These are phyloP conservation scores for Valencia hispanica DNA, from an alignment of 2,797 vertebrate genomes.

Conservation along the genomic window DNA sequence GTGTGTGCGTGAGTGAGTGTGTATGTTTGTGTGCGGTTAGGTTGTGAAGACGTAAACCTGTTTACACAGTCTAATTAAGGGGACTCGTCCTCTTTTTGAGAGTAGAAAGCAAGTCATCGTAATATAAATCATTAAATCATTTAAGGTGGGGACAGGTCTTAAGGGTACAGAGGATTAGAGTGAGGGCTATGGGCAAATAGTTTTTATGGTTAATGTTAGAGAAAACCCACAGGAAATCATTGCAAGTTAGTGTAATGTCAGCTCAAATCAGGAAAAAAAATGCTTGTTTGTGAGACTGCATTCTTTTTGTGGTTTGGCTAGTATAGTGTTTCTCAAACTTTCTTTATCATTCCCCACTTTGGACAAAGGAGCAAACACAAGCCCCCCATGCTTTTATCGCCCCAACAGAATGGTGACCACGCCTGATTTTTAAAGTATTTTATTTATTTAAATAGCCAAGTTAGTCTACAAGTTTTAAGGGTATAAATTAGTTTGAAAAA, in stretches of 20 bases:
- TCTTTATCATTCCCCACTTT: too few species aligned
- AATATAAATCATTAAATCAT: slow-evolving; percentile 2
- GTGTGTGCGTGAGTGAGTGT: slow-evolving; percentile 16
- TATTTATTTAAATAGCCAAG: too few species aligned
- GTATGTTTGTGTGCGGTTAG: slow-evolving; percentile 35
- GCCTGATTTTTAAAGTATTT: too few species aligned
- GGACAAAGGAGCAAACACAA: too few species aligned
- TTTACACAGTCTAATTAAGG: slow-evolving; percentile 17
- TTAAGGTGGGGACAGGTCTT: neutral
- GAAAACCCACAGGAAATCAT: neutral
- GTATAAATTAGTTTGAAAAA: too few species aligned
- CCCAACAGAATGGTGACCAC: too few species aligned
- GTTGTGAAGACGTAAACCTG: slow-evolving; percentile 22
- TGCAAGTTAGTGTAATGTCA: neutral
- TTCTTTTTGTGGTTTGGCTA: slow-evolving; percentile 7
- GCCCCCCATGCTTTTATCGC: too few species aligned
- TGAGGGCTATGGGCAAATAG: neutral
- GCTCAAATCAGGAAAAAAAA: neutral
- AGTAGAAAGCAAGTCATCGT: slow-evolving; percentile 1
- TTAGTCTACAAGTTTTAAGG: too few species aligned
- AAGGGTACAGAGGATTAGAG: neutral
- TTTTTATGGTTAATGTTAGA: neutral
- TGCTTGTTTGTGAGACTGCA: slow-evolving; percentile 11
- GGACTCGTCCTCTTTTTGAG: slow-evolving; percentile 7
- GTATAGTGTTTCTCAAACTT: too few species aligned